These are phyloP conservation scores for Rhinichthys klamathensis DNA, from an alignment of 2,113 vertebrate species.

Conservation along the genomic window DNA sequence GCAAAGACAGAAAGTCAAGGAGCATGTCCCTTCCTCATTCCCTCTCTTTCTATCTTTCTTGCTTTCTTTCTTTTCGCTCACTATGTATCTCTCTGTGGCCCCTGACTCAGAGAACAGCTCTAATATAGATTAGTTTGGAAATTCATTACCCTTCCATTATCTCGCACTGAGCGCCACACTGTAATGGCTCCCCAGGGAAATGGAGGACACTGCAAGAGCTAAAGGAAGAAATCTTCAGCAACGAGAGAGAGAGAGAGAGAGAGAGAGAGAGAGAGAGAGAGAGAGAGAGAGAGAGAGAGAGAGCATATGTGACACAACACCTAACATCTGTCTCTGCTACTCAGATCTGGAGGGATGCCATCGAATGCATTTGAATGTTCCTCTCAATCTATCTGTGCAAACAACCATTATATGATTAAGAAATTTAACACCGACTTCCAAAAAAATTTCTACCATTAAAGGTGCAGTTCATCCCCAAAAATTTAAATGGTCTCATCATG, in stretches of 20 bases:
- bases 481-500: not conserved
- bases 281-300: slow-evolving; percentile 51
- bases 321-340: slow-evolving; percentile 62
- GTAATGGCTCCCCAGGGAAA: slow-evolving; percentile 67
- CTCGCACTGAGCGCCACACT: slow-evolving; percentile 64
- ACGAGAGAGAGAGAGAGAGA: slow-evolving; percentile 1
- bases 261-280: slow-evolving; percentile 55
- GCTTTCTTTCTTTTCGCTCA: slow-evolving; percentile 22
- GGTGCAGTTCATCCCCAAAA: not conserved
- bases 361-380: slow-evolving; percentile 31
- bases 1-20: slow-evolving; percentile 43
- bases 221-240: slow-evolving; percentile 32
- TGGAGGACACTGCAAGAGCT: slow-evolving; percentile 37
- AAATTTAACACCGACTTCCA: not conserved
- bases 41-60: not conserved
- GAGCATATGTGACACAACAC: slow-evolving; percentile 58
- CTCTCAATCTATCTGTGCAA: slow-evolving; percentile 12
- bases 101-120: slow-evolving; percentile 66
- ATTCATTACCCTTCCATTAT: slow-evolving; percentile 75
- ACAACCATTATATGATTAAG: slow-evolving; percentile 28
- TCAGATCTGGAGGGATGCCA: slow-evolving; percentile 50
- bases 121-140: slow-evolving; percentile 77
- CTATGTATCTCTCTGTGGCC: slow-evolving; percentile 41
- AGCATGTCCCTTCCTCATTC: slow-evolving; percentile 10
- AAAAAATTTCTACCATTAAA: not conserved